A percentile compares a stretch with the other conserved stretches of the same genome.
Evolutionary conservation across 1,140 invertebrate genomes (phyloP).

Genomic region (Zophobas atratus): DNA sequence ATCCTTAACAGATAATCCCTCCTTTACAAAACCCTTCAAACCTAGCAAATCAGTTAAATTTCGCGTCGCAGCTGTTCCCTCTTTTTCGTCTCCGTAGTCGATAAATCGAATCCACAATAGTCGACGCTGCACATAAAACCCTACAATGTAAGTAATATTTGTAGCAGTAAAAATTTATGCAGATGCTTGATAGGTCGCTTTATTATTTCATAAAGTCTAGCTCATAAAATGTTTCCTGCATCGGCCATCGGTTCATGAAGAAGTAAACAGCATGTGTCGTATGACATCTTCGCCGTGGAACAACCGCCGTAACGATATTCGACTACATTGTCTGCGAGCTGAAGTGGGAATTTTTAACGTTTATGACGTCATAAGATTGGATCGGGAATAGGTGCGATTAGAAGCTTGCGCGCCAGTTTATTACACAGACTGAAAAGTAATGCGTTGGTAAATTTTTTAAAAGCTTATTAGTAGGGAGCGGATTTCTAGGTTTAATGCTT

Average conservation of each 20-base stretch:
- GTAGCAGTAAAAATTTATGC: conserved; percentile 23
- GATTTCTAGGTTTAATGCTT: too few species aligned
- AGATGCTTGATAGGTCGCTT: conserved; percentile 5
- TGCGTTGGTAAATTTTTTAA: too few species aligned
- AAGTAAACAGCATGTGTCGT: conserved; percentile 9
- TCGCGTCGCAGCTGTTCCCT: conserved; percentile 6
- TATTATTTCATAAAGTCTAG: conserved; percentile 18
- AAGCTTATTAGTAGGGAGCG: too few species aligned
- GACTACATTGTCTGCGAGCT: conserved; percentile 4
- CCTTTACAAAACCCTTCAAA: too few species aligned
- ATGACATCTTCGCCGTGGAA: conserved; percentile 6
- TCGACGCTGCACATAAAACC: conserved; percentile 8
- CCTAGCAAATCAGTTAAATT: neutral
- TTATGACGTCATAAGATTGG: conserved; percentile 6
- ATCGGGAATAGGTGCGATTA: conserved; percentile 8
- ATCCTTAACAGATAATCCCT: too few species aligned
- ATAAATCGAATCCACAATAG: conserved; percentile 17
- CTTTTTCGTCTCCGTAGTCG: conserved; percentile 5
- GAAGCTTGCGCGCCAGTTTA: neutral
- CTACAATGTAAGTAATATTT: conserved; percentile 15
- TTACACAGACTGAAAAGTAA: too few species aligned
- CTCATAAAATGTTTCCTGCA: neutral
- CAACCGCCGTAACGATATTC: conserved; percentile 8
- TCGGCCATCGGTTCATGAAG: conserved; percentile 16
- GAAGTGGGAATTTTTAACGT: conserved; percentile 5